Evolutionary conservation across 1,140 invertebrate species (phyloP).

Genomic region (Bombus waltoni): DNA sequence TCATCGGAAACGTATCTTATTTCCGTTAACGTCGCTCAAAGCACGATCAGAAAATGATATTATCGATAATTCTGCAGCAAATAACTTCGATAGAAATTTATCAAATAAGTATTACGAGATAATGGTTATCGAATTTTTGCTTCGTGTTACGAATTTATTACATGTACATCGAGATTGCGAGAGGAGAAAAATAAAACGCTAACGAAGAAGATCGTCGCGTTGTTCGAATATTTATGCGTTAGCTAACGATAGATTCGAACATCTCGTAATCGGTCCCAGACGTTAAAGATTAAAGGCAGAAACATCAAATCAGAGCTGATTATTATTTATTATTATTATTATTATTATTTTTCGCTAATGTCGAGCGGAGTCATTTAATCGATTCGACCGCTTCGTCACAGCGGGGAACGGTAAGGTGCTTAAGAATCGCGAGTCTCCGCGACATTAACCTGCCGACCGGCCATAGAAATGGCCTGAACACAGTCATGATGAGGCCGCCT

Average conservation of each 20-base stretch:
- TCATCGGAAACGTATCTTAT: neutral
- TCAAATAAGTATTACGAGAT: too few species aligned
- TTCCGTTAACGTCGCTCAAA: neutral
- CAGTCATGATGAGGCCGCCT: conserved; percentile 59
- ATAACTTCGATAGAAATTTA: too few species aligned
- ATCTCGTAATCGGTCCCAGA: neutral
- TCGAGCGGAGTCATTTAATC: neutral
- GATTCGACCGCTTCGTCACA: neutral
- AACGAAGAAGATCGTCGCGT: neutral
- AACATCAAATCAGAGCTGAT: neutral
- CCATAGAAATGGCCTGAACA: conserved; percentile 58
- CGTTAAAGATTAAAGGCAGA: neutral
- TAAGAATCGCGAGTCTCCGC: conserved; percentile 50
- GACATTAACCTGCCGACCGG: neutral
- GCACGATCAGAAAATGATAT: neutral
- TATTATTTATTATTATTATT: too few species aligned
- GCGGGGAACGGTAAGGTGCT: conserved; percentile 41
- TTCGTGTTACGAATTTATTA: too few species aligned
- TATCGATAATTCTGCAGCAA: neutral
- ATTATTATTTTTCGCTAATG: conserved; percentile 8
- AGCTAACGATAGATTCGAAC: neutral
- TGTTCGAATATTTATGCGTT: neutral
- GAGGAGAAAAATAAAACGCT: too few species aligned
- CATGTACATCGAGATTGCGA: too few species aligned
- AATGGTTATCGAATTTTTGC: too few species aligned